These are phyloP conservation scores for Hirundo rustica DNA, from an alignment of 2,797 vertebrate genomes.

Conservation along the genomic window DNA sequence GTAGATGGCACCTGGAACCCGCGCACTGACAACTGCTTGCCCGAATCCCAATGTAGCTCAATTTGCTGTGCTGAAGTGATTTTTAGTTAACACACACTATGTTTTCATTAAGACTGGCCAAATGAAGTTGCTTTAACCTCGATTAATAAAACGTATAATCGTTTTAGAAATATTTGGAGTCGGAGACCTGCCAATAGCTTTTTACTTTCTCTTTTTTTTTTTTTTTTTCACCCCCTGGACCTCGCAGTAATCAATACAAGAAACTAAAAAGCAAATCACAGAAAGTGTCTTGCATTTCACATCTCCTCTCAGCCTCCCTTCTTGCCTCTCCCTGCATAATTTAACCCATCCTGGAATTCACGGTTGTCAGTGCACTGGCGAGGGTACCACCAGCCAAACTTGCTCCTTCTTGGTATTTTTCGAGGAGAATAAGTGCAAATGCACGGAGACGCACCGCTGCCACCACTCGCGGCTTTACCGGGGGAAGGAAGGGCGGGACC, in stretches of 20 bases:
- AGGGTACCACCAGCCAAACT: neutral
- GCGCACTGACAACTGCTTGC: neutral
- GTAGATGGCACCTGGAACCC: slow-evolving; percentile 70
- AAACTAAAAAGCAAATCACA: slow-evolving; percentile 54
- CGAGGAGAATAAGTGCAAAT: neutral
- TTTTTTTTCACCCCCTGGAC: neutral
- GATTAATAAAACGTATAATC: slow-evolving; percentile 71
- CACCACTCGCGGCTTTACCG: neutral
- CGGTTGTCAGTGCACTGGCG: neutral
- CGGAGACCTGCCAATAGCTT: slow-evolving; percentile 19
- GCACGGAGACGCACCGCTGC: neutral
- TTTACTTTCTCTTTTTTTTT: neutral
- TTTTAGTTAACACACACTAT: slow-evolving; percentile 64
- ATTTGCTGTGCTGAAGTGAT: slow-evolving; percentile 52
- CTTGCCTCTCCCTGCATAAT: neutral
- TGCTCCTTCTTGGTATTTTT: neutral
- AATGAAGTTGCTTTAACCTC: slow-evolving; percentile 69
- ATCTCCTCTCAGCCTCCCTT: neutral
- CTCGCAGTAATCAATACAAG: slow-evolving; percentile 44
- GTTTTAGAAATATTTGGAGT: slow-evolving; percentile 62
- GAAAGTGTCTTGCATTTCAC: neutral
- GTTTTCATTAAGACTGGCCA: slow-evolving; percentile 63
- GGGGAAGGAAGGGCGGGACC: neutral
- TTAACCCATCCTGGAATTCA: slow-evolving; percentile 1
- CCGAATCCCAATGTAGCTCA: neutral